phyloP scores from a whole-genome alignment of 2,888 invertebrate genomes.

The Diloba caeruleocephala region DNA sequence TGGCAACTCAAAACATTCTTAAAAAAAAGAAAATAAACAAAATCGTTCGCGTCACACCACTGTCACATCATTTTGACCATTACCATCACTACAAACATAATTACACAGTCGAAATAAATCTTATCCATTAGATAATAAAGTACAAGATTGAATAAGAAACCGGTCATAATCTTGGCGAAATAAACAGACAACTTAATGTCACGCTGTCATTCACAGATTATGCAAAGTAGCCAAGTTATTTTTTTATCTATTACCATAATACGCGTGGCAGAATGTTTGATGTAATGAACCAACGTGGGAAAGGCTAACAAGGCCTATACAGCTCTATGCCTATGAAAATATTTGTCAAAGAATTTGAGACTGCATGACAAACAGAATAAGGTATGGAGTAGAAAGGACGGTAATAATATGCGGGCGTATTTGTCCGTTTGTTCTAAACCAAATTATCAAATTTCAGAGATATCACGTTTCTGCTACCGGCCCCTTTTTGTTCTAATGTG shows the following conservation, averaged over 20 bases:
- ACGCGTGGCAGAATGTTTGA: slow-evolving; percentile 76
- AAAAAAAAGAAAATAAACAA: slow-evolving; percentile 62
- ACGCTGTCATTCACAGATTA: slow-evolving; percentile 79
- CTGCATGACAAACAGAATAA: slow-evolving; percentile 27
- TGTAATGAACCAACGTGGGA: slow-evolving; percentile 81
- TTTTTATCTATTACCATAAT: slow-evolving; percentile 83
- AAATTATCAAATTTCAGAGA: slow-evolving; percentile 68
- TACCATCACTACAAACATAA: slow-evolving; percentile 56
- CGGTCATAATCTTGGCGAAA: slow-evolving; percentile 54
- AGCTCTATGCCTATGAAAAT: slow-evolving; percentile 38
- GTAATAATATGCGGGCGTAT: slow-evolving; percentile 61
- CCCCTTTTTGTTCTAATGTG: slow-evolving; percentile 59
- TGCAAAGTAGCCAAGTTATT: slow-evolving; percentile 78
- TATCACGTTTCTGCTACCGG: slow-evolving; percentile 64
- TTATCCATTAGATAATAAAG: slow-evolving; percentile 40
- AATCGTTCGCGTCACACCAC: slow-evolving; percentile 58
- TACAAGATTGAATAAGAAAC: slow-evolving; percentile 17
- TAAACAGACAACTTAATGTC: slow-evolving; percentile 79
- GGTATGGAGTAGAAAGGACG: slow-evolving; percentile 6
- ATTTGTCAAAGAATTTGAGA: slow-evolving; percentile 33
- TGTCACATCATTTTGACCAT: slow-evolving; percentile 74
- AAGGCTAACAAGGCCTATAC: slow-evolving; percentile 67
- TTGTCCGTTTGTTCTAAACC: slow-evolving; percentile 60
- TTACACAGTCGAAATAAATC: slow-evolving; percentile 20
- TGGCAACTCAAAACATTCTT: slow-evolving; percentile 37